A percentile compares a stretch with the other conserved stretches of the same genome.
These are phyloP conservation scores for Oeneis ivallda DNA, from an alignment of 2,888 invertebrate species.

Conservation along the genomic window DNA sequence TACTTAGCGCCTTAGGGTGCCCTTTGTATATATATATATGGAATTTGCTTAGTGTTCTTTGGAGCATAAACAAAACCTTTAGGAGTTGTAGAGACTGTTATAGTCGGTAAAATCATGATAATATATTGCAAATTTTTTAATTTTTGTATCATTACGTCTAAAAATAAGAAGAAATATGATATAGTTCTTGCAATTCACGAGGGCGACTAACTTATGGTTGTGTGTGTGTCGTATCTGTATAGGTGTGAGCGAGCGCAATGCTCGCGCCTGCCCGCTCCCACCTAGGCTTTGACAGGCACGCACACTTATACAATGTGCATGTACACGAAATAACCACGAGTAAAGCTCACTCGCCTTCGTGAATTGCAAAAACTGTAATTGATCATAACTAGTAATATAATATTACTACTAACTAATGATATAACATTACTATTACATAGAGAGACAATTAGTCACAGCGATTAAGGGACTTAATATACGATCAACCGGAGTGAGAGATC, in stretches of 20 bases:
- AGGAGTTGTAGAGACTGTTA: neutral
- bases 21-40: constrained; percentile 21
- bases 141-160: neutral
- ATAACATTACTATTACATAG: constrained; percentile 24
- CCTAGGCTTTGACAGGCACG: too few relatives aligned
- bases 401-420: too few relatives aligned
- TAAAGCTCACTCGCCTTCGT: too few relatives aligned
- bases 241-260: too few relatives aligned
- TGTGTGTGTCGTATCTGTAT: too few relatives aligned
- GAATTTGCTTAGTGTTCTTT: constrained; percentile 19
- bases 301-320: too few relatives aligned
- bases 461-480: constrained; percentile 43
- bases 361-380: too few relatives aligned
- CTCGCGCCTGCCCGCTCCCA: too few relatives aligned
- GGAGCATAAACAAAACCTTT: neutral
- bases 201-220: too few relatives aligned
- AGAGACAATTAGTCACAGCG: constrained; percentile 35
- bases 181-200: too few relatives aligned
- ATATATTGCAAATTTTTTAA: neutral
- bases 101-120: neutral
- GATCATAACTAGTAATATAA: too few relatives aligned
- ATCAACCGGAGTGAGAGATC: constrained; percentile 43
- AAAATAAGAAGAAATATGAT: neutral
- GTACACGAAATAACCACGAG: too few relatives aligned
- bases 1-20: constrained; percentile 15